Conservation (phyloP, 23 tunicate genomes). For the Trididemnum clinides region DNA sequence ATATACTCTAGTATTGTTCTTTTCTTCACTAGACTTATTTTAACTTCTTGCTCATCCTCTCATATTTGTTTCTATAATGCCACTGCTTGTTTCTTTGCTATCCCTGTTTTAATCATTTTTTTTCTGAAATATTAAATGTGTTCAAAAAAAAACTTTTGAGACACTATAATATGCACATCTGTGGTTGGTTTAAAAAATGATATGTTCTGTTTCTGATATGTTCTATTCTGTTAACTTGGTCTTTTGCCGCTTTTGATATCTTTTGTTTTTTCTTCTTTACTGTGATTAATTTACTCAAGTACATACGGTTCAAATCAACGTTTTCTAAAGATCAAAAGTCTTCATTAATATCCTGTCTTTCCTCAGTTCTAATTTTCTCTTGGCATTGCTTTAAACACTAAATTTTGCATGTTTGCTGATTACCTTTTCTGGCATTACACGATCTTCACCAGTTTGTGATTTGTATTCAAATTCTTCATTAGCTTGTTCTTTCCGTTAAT, state of each 20-base stretch:
- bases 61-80: not conserved
- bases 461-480: not conserved
- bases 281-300: not conserved
- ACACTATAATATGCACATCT: not conserved
- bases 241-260: constrained; percentile 2
- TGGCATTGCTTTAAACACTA: not conserved
- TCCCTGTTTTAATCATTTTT: not conserved
- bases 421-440: not conserved
- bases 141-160: not conserved
- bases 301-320: not conserved
- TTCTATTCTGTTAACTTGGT: not conserved
- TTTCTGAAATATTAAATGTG: not conserved
- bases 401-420: not conserved
- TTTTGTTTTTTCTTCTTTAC: not conserved
- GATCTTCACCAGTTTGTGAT: not conserved
- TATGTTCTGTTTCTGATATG: no score
- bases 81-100: not conserved
- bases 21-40: not conserved
- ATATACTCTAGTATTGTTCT: not conserved
- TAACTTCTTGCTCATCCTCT: not conserved
- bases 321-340: not conserved
- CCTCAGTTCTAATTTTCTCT: not conserved
- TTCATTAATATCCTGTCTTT: not conserved
- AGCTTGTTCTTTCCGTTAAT: not conserved
- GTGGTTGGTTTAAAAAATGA: not conserved